Evolutionary conservation across 2,888 invertebrate species (phyloP), one percentile per base, ranked within the genome.

Genomic region (Drosophila merina): DNA sequence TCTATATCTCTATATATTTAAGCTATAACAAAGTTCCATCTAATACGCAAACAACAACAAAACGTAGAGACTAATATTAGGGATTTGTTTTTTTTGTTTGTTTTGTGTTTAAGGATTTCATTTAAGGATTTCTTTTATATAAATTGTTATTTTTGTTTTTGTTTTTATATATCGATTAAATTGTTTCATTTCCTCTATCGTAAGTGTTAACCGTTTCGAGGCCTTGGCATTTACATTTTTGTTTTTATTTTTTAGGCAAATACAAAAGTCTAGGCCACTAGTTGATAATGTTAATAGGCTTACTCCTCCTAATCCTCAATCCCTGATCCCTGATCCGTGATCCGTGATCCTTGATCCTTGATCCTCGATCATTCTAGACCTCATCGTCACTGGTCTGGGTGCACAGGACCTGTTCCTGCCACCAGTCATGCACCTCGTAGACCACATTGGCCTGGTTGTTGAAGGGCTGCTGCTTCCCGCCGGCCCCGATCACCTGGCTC

Each of bases 391-490:
- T 94, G 57, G 93, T 93, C 49, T 94, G 94, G 20, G 93, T 92
- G 83, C 94, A 94, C 36, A 94, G 93, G 38, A 96, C 93, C 89
- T 96, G 96, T 83, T 95, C 95, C 85, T 94, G 94, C 97, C 97
- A 97, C 97, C 97, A 97, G 85, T 96, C 95, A 83, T 94, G 94
- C 62, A 97, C 95, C 92, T 97, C 97, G 80, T 94, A 93, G 79
- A 96, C 93, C 2, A 89, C 88, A 72, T 91, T 92, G 1, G 90
- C 89, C 77, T 92, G 91, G 73, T 90, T 91, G 57, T 90, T 91
- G 40, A 90, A 90, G 0, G 91, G 80, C 42, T 89, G 40, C 20
- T 88, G 70, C 48, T 91, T 91, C 7, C 84, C 85, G 30, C 72
- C 78, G 52, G 76, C 68, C 0, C 87, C 84, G 49, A 89, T 88